Evolutionary conservation across 2,888 invertebrate genomes (phyloP), one percentile per base, ranked within the genome.

Genomic region (Siphlonurus alternatus): DNA sequence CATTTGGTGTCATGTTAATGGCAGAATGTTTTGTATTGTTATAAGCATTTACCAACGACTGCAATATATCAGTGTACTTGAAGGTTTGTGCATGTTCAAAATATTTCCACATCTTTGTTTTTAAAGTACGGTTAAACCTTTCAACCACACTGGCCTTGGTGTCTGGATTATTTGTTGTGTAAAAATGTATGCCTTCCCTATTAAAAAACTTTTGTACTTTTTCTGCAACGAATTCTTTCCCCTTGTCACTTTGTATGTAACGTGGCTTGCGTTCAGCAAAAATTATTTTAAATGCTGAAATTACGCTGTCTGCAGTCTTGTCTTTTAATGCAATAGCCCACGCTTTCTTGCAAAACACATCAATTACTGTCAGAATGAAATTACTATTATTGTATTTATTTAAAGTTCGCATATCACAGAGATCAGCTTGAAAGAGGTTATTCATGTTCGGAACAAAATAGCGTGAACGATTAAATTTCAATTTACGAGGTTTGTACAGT

Each of bases 71-170:
- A 5, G 71, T 64, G 64, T 72, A 74, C 5, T 67, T 65, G 15
- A 65, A 67, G 0, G 68, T 69, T 19, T 69, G 68, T 10, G 67
- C 66, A n/a, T 65, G 62, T 1, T 70, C 70, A 61, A 73, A 72
- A 63, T 71, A 70, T 51, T 66, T 67, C 66, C 67, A 72, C 63
- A 72, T 68, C 63, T 66, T 69, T 23, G 67, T 67, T 66, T 72
- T 73, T 18, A 73, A 53, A 2, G 71, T 73, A 62, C 72, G 59
- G 65, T 72, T 70, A 18, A 71, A 71, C 5, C 74, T 62, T 67
- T 74, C 74, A 3, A 71, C 68, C 2, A 73, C 65, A 1, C 68
- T 66, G 2, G 71, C 71, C 67, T 74, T 74, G 2, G 69, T 69
- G 54, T 71, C 70, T 2, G 67, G 68, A 65, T 70, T 70, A 10